Conservation (phyloP, 2,888 invertebrate species). For the Didymodactylos carnosus region DNA sequence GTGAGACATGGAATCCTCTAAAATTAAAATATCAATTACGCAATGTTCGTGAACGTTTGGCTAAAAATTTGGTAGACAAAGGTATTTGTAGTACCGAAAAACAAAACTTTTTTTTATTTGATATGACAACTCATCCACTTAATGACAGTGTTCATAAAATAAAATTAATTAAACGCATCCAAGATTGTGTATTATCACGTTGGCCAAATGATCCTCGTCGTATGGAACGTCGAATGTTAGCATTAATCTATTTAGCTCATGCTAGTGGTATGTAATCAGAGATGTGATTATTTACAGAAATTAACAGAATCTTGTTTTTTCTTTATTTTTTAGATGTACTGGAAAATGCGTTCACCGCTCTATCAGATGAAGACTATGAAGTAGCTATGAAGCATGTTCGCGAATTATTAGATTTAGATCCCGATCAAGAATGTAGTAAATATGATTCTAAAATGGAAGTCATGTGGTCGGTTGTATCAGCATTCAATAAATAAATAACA, state of each 20-base stretch:
- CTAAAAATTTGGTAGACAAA: conserved; percentile 96
- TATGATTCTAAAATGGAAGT: conserved; percentile 44
- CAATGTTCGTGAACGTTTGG: conserved; percentile 91
- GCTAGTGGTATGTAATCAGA: neutral
- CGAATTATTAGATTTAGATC: conserved; percentile 80
- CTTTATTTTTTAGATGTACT: conserved; percentile 69
- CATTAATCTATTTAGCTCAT: conserved; percentile 80
- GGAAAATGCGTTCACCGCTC: conserved; percentile 94
- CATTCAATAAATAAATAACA: conserved; percentile 10
- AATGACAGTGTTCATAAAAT: conserved; percentile 84
- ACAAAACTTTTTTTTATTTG: conserved; percentile 95
- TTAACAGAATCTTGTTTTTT: neutral
- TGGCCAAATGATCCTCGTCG: conserved; percentile 89
- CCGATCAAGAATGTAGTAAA: conserved; percentile 81
- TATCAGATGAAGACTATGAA: conserved; percentile 84
- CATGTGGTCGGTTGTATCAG: conserved; percentile 91
- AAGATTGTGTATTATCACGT: conserved; percentile 80
- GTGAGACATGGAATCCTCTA: conserved; percentile 98
- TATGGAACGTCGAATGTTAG: conserved; percentile 80
- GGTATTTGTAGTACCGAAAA: conserved; percentile 96
- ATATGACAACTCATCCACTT: conserved; percentile 98
- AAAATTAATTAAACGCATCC: conserved; percentile 75
- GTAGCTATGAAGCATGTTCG: conserved; percentile 89
- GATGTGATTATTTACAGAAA: too few relatives aligned
- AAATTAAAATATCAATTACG: conserved; percentile 91